Evolutionary conservation across 2,797 vertebrate species (phyloP), one percentile per base, ranked within the genome.

Genomic region (Gymnocypris eckloni): DNA sequence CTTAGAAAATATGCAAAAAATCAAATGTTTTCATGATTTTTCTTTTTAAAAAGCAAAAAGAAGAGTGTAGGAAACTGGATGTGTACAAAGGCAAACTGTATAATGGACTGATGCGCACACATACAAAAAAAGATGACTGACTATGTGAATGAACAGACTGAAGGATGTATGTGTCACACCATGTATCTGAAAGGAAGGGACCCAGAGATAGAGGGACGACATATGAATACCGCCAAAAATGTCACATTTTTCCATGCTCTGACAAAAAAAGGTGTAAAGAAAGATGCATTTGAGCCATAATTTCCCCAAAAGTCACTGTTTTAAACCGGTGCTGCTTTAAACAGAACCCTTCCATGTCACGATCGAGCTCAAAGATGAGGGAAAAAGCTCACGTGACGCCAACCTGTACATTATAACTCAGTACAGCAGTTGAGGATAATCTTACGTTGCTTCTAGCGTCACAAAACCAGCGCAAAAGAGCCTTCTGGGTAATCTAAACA

Each of bases 1-100:
- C 94, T 94, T 95, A 95, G 94, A 96, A 96, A 96, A 96, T 93
- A 94, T 94, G 93, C 84, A 86, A 90, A 90, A 93, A 94, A 94
- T 89, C 87, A 91, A 95, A 92, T 90, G 94, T 82, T 77, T 75
- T 92, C 92, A 91, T 85, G 92, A 94, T 95, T 94, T 76, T 9
- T 66, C 33, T 52, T 71, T 84, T 94, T 37, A 94, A 95, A 95
- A 95, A 95, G 92, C 93, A 94, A 94, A 92, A 92, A 77, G 92
- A 94, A 92, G 91, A 90, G 89, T 91, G 91, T 91, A 92, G 90
- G 91, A 93, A 93, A 92, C 84, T 87, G 87, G 89, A 94, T 92
- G 92, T 89, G 90, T 92, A 90, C 91, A 90, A 94, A 94, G 94
- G 93, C 92, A 93, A 93, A 95, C 89, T 90, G 84, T 88, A 89